phyloP scores from a whole-genome alignment of 2,888 invertebrate species.

The Cactoblastis cactorum region DNA sequence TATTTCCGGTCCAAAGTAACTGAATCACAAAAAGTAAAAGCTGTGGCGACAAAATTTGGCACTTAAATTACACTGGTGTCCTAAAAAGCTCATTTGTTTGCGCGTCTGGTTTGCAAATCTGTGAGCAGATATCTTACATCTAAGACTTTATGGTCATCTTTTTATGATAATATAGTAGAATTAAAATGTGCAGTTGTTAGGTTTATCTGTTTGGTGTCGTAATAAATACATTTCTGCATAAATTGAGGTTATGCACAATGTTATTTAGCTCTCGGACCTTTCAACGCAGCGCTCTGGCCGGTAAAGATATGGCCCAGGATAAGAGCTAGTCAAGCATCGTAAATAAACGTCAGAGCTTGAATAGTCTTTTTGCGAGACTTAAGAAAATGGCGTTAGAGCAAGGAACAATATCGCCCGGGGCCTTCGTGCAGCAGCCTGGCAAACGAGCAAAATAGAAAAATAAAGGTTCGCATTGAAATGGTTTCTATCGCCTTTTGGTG shows the following conservation, averaged over 20 bases:
- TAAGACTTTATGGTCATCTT: no score
- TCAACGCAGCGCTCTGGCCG: slow-evolving; percentile 30
- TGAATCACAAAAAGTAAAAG: neutral
- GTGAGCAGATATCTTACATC: neutral
- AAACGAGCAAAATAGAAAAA: slow-evolving; percentile 46
- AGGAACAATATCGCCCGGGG: slow-evolving; percentile 57
- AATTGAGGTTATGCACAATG: slow-evolving; percentile 9
- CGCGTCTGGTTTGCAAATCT: neutral
- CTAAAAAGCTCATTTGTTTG: neutral
- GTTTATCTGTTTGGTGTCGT: neutral
- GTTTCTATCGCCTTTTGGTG: slow-evolving; percentile 62
- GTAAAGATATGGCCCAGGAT: slow-evolving; percentile 42
- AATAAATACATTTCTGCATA: slow-evolving; percentile 5
- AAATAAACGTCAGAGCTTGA: slow-evolving; percentile 55
- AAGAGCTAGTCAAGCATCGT: slow-evolving; percentile 54
- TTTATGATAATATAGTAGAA: neutral
- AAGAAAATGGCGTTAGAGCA: slow-evolving; percentile 67
- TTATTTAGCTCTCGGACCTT: slow-evolving; percentile 14
- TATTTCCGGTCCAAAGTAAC: neutral
- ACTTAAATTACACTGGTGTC: neutral
- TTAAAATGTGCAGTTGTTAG: neutral
- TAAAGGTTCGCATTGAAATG: slow-evolving; percentile 70
- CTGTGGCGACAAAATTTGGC: neutral
- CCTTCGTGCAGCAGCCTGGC: slow-evolving; percentile 49
- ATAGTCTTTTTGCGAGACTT: slow-evolving; percentile 52